A percentile compares a stretch with the other conserved stretches of the same genome.
Evolutionary conservation across 2,888 invertebrate species (phyloP).

Genomic region (Drosophila anceps): DNA sequence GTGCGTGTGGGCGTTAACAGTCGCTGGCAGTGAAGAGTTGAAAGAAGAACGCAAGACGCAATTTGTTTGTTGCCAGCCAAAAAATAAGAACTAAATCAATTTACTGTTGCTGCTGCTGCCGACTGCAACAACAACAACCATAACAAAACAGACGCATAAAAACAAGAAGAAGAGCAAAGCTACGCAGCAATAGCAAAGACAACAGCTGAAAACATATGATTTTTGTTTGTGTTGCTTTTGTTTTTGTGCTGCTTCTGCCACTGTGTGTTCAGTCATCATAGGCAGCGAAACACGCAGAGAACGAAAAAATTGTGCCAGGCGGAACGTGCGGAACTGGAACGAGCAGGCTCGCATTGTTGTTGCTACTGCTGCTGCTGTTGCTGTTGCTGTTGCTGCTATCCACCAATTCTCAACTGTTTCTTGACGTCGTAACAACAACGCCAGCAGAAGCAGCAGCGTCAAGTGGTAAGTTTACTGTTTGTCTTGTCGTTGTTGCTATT

Average conservation of each 20-base stretch:
- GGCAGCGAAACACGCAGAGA: slow-evolving; percentile 24
- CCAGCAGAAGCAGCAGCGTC: slow-evolving; percentile 59
- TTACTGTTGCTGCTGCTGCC: slow-evolving; percentile 74
- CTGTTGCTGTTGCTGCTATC: slow-evolving; percentile 63
- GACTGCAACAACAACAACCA: slow-evolving; percentile 50
- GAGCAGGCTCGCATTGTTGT: slow-evolving; percentile 44
- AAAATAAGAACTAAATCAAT: slow-evolving; percentile 25
- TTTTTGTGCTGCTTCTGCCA: slow-evolving; percentile 46
- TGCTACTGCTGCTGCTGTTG: slow-evolving; percentile 41
- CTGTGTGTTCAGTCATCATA: slow-evolving; percentile 28
- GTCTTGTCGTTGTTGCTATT: slow-evolving; percentile 21
- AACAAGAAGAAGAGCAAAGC: slow-evolving; percentile 31
- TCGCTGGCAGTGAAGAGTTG: slow-evolving; percentile 7
- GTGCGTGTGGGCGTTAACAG: slow-evolving; percentile 41
- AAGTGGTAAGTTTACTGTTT: slow-evolving; percentile 64
- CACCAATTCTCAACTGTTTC: slow-evolving; percentile 62
- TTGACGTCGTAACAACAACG: slow-evolving; percentile 65
- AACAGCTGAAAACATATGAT: slow-evolving; percentile 82
- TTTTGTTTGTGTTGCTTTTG: slow-evolving; percentile 79
- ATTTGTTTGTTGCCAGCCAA: slow-evolving; percentile 62
- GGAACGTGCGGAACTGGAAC: slow-evolving; percentile 64
- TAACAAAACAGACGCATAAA: slow-evolving; percentile 13
- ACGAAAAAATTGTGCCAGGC: slow-evolving; percentile 11
- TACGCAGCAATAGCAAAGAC: slow-evolving; percentile 32
- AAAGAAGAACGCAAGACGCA: slow-evolving; percentile 60